Base-by-base conservation (phyloP, 2,797 vertebrate genomes). In the Centropyge bicolor region DNA sequence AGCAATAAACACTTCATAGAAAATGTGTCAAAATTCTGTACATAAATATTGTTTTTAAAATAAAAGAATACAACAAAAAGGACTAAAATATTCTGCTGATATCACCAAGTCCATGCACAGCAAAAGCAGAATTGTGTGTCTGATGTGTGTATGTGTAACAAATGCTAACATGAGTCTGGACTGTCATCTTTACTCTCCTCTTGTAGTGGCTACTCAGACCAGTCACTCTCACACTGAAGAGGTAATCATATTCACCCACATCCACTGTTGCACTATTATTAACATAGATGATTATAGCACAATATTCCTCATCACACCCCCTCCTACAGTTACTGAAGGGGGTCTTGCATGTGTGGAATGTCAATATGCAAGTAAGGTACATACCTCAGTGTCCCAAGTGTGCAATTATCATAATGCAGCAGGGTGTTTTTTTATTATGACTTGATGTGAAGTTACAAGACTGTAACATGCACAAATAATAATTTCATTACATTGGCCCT, bases 401-500 rank as follows among this genome's bases (percentile, higher is more conserved):
- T 81, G 80, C 80, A 92, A 94, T 95, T 93, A 93, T 78, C 65
- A 78, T 65, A 79, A 78, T 16, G 9, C 64, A 84, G 62, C 49
- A 27, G 51, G 31, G 35, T n/a, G 64, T 76, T 86, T 81, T 62
- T 64, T 27, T 10, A 76, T 73, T 36, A 35, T 38, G 59, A 66
- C 63, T 71, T 89, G 80, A 89, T 92, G 75, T 93, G 86, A 94
- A 88, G 94, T 90, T 94, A 95, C 94, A 69, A 69, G 64, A 86
- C 35, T 88, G 93, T 91, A 95, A 95, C 93, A 94, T 16, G 86
- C 67, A 81, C 83, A 95, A 95, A 95, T 91, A 94, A 89, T 91
- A 84, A 93, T 94, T 94, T 91, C 3, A 89, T 88, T 75, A 83
- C 41, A 74, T 40, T 82, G 78, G 77, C 77, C 69, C 24, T 54